Evolutionary conservation across 1,140 invertebrate genomes (phyloP), one percentile per base, ranked within the genome.

Genomic region (Drosophila sechellia): DNA sequence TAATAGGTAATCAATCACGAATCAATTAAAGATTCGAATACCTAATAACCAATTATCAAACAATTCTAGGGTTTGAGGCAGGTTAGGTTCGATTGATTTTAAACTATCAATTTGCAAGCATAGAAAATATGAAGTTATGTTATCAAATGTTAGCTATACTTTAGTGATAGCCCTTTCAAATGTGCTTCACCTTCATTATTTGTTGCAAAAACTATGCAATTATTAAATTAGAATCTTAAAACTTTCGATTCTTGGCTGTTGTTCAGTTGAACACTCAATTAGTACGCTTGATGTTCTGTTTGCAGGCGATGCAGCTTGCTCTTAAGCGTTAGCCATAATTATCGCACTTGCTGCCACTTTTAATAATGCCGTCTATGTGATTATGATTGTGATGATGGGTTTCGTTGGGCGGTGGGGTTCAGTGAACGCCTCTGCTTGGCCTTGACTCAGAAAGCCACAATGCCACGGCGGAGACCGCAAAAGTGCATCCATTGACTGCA

Each of bases 381-480:
- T 20, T 46, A 43, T 25, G 22, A 61, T 68, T 48, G 13, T 10
- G 46, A 40, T 49, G 57, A 39, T 60, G 48, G 49, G 48, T 54
- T 56, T 22, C 53, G 22, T 13, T 42, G 45, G 58, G 48, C 22
- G 31, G 22, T 12, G 25, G 49, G 45, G 66, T 70, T 70, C 66
- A 56, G 10, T 17, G 53, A 57, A 81, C 78, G 78, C 76, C 61
- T 70, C 61, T 70, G 49, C 27, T 3, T 49, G 79, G 15, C 79
- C 79, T 69, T 81, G 79, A 81, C 79, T 81, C 65, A 81, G 49
- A 81, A 81, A 78, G 74, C 79, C 79, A 61, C 78, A 58, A 60
- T 45, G 72, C 56, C 78, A 79, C 79, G 72, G 34, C 34, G 35
- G 54, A 77, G 74, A 81, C 74, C 64, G 63, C 79, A 81, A 70